Evolutionary conservation across 1,140 invertebrate genomes (phyloP), one percentile per base, ranked within the genome.

Genomic region (Drosophila paulistorum): DNA sequence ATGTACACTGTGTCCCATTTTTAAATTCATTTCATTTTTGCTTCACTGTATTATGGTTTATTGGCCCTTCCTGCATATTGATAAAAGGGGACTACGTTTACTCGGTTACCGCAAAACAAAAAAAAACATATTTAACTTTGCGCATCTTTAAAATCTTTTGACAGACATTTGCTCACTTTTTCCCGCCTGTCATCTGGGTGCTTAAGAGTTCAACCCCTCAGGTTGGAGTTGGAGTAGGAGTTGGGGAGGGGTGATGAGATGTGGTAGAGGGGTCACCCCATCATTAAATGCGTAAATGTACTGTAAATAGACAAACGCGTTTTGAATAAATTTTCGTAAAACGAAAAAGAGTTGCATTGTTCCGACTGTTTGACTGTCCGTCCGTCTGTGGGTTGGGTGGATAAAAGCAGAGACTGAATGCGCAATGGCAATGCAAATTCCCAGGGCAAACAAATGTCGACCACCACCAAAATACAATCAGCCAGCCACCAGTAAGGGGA

Each of bases 251-350:
- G n/a, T n/a, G n/a, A 20, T 48, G 7, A 20, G 17, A 7, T 30
- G 45, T 10, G 42, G n/a, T 14, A 17, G 11, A 14, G 30, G 30
- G 48, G 13, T 11, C 26, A 81, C 84, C 84, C 84, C 84, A 89
- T 89, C 84, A 87, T 87, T 87, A 87, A 87, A 81, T 87, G 84
- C 84, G 84, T 83, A 87, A 87, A 87, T 87, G 80, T 87, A 87
- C 84, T 89, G 84, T 87, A 87, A 87, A 87, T 89, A 87, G 84
- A 87, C 84, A 89, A 87, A 89, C 84, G 84, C 84, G 84, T 68
- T 87, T 87, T 87, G 84, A 87, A 87, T 87, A 87, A 89, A 87
- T 71, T 87, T 78, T 23, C 61, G 17, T 26, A 64, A 79, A 64
- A 65, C 66, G 39, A 57, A 33, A 89, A 87, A 87, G 84, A 87